Percentiles rank a stretch among this genome's conserved stretches.
phyloP scores from a whole-genome alignment of 2,113 vertebrate genomes.

The Pholis gunnellus region DNA sequence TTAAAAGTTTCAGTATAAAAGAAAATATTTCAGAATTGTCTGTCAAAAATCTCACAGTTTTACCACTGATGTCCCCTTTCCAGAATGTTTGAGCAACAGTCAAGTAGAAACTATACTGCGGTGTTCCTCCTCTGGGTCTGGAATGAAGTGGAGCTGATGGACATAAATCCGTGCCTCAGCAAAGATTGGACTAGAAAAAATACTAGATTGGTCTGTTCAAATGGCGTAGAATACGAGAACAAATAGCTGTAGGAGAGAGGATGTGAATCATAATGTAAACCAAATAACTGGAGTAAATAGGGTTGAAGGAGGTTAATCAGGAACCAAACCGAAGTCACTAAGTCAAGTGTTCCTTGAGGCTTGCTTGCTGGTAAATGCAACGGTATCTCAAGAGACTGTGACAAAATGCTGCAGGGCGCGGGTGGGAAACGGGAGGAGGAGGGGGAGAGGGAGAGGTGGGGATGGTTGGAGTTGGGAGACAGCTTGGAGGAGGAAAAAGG shows the following conservation, averaged over 20 bases:
- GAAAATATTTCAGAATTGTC: neutral
- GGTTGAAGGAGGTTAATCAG: neutral
- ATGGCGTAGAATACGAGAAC: neutral
- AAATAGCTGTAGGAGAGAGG: neutral
- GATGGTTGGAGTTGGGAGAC: constrained; percentile 52
- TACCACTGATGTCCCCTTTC: neutral
- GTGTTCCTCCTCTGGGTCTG: neutral
- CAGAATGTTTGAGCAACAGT: neutral
- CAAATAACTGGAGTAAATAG: neutral
- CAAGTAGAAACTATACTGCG: neutral
- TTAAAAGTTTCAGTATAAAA: too few relatives aligned
- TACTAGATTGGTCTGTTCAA: neutral
- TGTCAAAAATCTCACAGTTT: neutral
- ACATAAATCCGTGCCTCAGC: neutral
- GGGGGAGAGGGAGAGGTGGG: constrained; percentile 40
- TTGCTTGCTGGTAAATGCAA: neutral
- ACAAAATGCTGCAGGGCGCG: constrained; percentile 49
- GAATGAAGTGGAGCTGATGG: neutral
- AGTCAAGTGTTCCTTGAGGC: neutral
- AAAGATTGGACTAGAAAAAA: neutral
- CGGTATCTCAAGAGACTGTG: too few relatives aligned
- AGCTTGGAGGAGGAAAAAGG: constrained; percentile 68
- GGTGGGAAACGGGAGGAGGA: constrained; percentile 57
- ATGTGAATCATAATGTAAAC: neutral
- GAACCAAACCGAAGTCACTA: neutral